Conservation (phyloP, 2,113 vertebrate species). For the Crypturellus undulatus region DNA sequence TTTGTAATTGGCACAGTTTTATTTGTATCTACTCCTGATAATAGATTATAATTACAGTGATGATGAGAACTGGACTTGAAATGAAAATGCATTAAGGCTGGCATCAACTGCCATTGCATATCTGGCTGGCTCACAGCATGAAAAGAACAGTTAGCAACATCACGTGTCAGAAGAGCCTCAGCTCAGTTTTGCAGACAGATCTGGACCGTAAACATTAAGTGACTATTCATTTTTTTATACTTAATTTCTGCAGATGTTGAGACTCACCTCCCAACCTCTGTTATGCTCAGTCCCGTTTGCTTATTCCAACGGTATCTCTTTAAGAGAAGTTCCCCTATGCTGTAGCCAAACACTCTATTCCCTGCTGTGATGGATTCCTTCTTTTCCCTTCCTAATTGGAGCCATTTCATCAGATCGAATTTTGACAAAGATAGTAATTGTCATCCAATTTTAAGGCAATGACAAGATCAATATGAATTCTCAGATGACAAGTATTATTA, state of each 20-base stretch:
- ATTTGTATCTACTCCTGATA: background rate
- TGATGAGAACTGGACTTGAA: conserved; percentile 4
- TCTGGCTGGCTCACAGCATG: conserved; percentile 5
- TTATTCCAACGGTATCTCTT: background rate
- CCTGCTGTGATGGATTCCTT: conserved; percentile 70
- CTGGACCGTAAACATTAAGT: background rate
- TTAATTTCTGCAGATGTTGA: background rate
- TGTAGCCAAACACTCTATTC: conserved; percentile 6
- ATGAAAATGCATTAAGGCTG: background rate
- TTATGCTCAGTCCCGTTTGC: background rate
- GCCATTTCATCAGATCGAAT: conserved; percentile 69
- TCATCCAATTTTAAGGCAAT: conserved; percentile 70
- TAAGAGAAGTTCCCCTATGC: conserved; percentile 27
- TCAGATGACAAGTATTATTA: conserved; percentile 67
- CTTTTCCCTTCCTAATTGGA: conserved; percentile 69
- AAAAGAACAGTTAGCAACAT: conserved; percentile 4
- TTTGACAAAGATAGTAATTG: conserved; percentile 75
- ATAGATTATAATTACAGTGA: conserved; percentile 1
- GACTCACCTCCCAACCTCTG: background rate
- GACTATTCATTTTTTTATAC: background rate
- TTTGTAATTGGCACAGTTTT: background rate
- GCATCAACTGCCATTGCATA: background rate
- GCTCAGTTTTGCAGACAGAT: background rate
- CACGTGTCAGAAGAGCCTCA: background rate
- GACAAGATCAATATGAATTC: conserved; percentile 71